Evolutionary conservation across 1,140 invertebrate species (phyloP).

Genomic region (Aphaenogaster floridana): DNA sequence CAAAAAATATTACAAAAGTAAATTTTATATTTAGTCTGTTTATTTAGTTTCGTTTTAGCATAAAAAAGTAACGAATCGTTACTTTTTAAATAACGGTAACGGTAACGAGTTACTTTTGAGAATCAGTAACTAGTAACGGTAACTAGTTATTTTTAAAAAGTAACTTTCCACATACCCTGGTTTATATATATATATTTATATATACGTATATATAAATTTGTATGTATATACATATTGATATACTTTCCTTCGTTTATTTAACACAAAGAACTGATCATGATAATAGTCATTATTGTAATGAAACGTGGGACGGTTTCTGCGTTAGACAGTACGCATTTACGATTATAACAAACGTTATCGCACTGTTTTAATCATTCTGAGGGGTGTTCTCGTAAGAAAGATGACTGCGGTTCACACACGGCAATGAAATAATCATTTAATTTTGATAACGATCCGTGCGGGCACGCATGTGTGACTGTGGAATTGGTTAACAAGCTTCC

Average conservation of each 20-base stretch:
- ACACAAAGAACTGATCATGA: not conserved
- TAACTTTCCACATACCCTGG: too few relatives aligned
- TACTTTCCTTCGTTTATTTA: not conserved
- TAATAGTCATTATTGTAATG: not conserved
- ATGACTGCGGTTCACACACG: constrained; percentile 1
- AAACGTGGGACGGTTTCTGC: not conserved
- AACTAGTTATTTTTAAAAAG: too few relatives aligned
- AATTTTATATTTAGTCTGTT: too few relatives aligned
- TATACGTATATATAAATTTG: too few relatives aligned
- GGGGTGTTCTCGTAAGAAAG: not conserved
- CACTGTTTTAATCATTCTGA: not conserved
- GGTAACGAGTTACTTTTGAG: too few relatives aligned
- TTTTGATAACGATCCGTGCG: constrained; percentile 68
- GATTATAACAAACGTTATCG: not conserved
- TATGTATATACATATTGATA: too few relatives aligned
- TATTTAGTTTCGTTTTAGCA: too few relatives aligned
- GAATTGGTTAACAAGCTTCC: constrained; percentile 65
- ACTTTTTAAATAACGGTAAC: too few relatives aligned
- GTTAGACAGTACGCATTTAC: not conserved
- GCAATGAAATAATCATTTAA: constrained; percentile 60
- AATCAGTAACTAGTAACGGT: too few relatives aligned
- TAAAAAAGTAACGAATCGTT: too few relatives aligned
- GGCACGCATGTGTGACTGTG: constrained; percentile 53
- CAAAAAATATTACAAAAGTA: too few relatives aligned
- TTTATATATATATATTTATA: not conserved